A percentile compares a stretch with the other conserved stretches of the same genome.
phyloP scores from a whole-genome alignment of 2,797 vertebrate species.

The Agapornis canus region DNA sequence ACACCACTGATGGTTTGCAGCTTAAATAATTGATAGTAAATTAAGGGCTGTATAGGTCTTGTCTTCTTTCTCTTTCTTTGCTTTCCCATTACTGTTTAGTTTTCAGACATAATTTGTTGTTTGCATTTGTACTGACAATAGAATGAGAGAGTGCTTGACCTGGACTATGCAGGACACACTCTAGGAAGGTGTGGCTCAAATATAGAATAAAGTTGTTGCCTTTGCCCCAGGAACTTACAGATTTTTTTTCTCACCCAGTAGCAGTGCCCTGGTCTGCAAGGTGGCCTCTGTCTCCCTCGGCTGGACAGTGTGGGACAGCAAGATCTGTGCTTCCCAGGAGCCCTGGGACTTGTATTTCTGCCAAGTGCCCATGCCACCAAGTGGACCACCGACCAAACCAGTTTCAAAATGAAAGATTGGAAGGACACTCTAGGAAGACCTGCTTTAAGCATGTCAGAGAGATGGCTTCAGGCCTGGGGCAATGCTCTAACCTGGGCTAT shows the following conservation, averaged over 20 bases:
- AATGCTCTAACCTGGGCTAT: neutral
- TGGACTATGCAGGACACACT: accelerated
- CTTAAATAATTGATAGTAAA: neutral
- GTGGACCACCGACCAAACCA: accelerated
- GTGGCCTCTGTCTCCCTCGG: accelerated
- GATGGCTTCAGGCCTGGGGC: neutral
- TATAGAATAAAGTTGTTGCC: neutral
- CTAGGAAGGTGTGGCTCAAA: neutral
- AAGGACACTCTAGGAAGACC: accelerated
- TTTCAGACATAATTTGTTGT: neutral
- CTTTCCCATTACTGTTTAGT: neutral
- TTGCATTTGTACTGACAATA: neutral
- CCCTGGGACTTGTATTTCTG: neutral
- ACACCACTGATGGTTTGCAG: neutral
- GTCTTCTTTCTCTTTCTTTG: neutral
- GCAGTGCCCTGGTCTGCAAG: neutral
- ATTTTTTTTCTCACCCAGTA: neutral
- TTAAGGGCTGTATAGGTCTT: neutral
- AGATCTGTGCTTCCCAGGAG: neutral
- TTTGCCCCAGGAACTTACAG: neutral
- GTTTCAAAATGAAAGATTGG: neutral
- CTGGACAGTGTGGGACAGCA: neutral
- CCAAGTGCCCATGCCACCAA: neutral
- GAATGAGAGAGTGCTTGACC: accelerated
- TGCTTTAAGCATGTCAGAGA: neutral